A percentile compares a stretch with the other conserved stretches of the same genome.
These are phyloP conservation scores for Drosophila albomicans DNA, from an alignment of 1,140 invertebrate species.

Conservation along the genomic window DNA sequence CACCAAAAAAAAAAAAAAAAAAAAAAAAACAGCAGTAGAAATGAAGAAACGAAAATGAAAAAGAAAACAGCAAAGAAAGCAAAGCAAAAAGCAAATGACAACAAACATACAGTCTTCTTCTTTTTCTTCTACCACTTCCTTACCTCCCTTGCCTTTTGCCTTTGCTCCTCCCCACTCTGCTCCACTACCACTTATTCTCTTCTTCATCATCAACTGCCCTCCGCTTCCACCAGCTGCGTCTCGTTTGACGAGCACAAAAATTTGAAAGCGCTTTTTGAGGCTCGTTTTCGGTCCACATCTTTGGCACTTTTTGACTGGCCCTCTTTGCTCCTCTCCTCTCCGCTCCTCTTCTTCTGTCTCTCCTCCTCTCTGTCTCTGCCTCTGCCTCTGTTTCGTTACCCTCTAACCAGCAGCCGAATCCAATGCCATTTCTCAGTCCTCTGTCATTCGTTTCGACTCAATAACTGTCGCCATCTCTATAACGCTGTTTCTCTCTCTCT, in stretches of 20 bases:
- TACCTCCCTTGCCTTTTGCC: neutral
- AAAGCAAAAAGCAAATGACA: conserved; percentile 54
- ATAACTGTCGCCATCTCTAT: neutral
- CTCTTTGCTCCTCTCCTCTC: too few relatives aligned
- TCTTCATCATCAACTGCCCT: neutral
- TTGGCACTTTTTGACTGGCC: neutral
- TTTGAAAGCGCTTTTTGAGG: conserved; percentile 46
- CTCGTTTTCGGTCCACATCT: conserved; percentile 39
- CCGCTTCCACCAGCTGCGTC: neutral
- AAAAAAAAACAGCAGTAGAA: conserved; percentile 9
- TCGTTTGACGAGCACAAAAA: conserved; percentile 25
- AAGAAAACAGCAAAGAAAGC: conserved; percentile 26
- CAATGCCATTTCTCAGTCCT: conserved; percentile 40
- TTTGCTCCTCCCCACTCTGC: neutral
- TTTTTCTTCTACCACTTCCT: conserved; percentile 18
- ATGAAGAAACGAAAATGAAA: neutral
- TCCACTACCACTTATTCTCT: neutral
- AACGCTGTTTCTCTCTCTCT: neutral
- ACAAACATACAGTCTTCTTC: conserved; percentile 39
- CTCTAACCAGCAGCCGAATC: conserved; percentile 31
- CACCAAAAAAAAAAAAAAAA: conserved; percentile 15
- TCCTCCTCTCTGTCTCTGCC: neutral
- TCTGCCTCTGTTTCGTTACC: conserved; percentile 4
- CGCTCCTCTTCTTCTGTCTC: too few relatives aligned
- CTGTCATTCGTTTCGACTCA: neutral